phyloP scores from a whole-genome alignment of 2,888 invertebrate genomes.

The Neocrepidodera transversa region DNA sequence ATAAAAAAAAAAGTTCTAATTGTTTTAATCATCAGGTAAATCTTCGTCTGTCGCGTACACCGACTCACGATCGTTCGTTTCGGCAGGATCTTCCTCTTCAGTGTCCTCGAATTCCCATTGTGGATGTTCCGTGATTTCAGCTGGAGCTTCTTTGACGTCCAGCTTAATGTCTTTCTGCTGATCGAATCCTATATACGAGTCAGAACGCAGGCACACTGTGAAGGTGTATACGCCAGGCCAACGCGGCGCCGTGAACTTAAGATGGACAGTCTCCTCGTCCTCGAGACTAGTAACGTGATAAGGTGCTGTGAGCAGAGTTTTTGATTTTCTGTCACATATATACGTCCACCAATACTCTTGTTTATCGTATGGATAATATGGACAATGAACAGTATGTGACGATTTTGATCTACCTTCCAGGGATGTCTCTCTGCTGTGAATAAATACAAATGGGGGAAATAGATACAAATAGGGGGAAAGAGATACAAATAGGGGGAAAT shows the following conservation, averaged over 20 bases:
- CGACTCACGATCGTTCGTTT: constrained; percentile 70
- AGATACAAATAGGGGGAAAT: too few relatives aligned
- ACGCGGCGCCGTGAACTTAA: constrained; percentile 95
- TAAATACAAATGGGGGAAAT: too few relatives aligned
- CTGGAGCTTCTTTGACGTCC: constrained; percentile 96
- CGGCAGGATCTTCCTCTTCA: constrained; percentile 72
- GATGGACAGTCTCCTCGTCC: constrained; percentile 87
- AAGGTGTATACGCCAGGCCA: constrained; percentile 93
- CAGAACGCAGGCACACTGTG: constrained; percentile 91
- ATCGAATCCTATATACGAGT: constrained; percentile 97
- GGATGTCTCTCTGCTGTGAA: constrained; percentile 84
- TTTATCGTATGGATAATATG: constrained; percentile 92
- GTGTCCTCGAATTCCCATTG: constrained; percentile 98
- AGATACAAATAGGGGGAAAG: too few relatives aligned
- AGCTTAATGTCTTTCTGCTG: constrained; percentile 94
- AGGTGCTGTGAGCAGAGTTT: constrained; percentile 89
- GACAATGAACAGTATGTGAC: constrained; percentile 97
- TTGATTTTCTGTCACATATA: constrained; percentile 93
- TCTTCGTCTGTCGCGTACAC: constrained; percentile 76
- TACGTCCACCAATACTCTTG: constrained; percentile 99
- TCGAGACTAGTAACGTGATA: constrained; percentile 93
- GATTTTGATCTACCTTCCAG: constrained; percentile 92
- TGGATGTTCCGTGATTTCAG: constrained; percentile 88
- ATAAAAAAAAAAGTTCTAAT: not conserved
- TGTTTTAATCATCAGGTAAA: constrained; percentile 60